phyloP scores from a whole-genome alignment of 2,113 vertebrate genomes.

The Charina bottae region DNA sequence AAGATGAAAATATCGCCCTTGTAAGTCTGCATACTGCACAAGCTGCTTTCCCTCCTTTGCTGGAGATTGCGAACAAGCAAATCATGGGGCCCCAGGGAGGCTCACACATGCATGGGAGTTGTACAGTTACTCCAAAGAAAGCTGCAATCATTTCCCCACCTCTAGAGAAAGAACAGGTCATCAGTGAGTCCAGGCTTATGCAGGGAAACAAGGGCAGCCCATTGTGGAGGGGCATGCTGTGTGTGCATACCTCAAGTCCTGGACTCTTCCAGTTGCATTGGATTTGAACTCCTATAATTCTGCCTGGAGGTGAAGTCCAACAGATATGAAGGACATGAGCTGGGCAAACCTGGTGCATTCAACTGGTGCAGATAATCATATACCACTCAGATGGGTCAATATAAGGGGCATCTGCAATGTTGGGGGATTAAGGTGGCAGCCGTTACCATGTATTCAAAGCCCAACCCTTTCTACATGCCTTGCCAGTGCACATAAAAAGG shows the following conservation, averaged over 20 bases:
- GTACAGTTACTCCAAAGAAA: background rate
- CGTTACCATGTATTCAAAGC: too few relatives aligned
- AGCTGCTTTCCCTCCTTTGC: background rate
- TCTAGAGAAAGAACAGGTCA: background rate
- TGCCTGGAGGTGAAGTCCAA: background rate
- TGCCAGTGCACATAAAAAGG: too few relatives aligned
- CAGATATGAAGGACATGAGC: too few relatives aligned
- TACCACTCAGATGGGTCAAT: background rate
- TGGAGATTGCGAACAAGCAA: background rate
- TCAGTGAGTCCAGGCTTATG: background rate
- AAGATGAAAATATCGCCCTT: background rate
- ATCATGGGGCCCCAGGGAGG: background rate
- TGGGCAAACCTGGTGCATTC: background rate
- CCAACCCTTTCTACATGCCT: too few relatives aligned
- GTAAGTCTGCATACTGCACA: background rate
- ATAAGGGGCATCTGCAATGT: background rate
- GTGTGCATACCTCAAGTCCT: background rate
- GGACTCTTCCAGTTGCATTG: background rate
- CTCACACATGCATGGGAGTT: too few relatives aligned
- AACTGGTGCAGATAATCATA: background rate
- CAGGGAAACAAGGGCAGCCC: background rate
- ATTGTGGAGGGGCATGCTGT: background rate
- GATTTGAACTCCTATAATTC: background rate
- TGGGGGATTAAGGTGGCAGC: too few relatives aligned
- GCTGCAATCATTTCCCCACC: background rate